phyloP scores from a whole-genome alignment of 2,113 vertebrate species.

The Sterrhoptilus dennistouni region DNA sequence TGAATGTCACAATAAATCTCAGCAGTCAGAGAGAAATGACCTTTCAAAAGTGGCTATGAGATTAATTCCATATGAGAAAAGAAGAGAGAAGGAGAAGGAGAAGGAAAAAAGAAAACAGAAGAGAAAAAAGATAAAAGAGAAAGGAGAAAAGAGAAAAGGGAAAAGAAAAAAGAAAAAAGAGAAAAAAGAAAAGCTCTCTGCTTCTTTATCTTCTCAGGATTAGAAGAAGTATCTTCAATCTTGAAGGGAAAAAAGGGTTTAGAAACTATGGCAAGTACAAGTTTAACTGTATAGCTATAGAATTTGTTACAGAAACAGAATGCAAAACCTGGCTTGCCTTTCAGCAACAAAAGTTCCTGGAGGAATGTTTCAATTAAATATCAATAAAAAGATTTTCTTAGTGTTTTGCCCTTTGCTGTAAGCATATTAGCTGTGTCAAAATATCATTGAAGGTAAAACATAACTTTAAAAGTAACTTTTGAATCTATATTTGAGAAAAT shows the following conservation, averaged over 20 bases:
- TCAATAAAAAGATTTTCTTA: neutral
- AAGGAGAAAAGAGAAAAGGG: too few species aligned
- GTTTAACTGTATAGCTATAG: neutral
- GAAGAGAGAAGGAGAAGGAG: neutral
- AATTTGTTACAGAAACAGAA: neutral
- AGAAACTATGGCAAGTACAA: neutral
- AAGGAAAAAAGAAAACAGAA: accelerated
- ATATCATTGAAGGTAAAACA: neutral
- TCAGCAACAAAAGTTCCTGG: neutral
- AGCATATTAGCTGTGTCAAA: neutral
- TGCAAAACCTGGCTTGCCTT: neutral
- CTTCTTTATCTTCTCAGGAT: neutral
- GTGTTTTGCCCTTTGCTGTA: neutral
- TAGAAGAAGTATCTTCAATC: neutral
- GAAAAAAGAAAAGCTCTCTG: accelerated
- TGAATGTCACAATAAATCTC: neutral
- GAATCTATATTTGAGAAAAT: neutral
- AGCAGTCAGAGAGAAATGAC: neutral
- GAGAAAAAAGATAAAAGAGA: too few species aligned
- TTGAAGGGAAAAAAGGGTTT: neutral
- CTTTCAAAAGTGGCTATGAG: neutral
- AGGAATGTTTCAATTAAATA: neutral
- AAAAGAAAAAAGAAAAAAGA: neutral
- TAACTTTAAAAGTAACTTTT: neutral
- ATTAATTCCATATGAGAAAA: neutral